A percentile compares a stretch with the other conserved stretches of the same genome.
These are phyloP conservation scores for Cataglyphis cursor DNA, from an alignment of 2,888 invertebrate species.

Conservation along the genomic window DNA sequence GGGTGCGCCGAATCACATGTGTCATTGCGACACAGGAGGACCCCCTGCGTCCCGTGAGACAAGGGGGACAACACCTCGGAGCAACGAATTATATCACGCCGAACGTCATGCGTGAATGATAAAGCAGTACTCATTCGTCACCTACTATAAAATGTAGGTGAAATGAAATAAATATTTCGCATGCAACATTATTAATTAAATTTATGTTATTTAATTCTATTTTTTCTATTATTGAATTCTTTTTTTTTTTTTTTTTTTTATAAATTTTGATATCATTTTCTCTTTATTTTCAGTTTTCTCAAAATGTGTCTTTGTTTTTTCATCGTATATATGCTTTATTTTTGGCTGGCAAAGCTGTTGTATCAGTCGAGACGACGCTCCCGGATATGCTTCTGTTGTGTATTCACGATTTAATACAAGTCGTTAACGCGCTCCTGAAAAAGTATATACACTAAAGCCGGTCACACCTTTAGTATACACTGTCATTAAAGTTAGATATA, in stretches of 20 bases:
- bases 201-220: background rate
- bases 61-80: background rate
- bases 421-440: slow-evolving; percentile 38
- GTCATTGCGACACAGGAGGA: slow-evolving; percentile 40
- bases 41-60: slow-evolving; percentile 28
- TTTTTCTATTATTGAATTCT: background rate
- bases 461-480: slow-evolving; percentile 46
- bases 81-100: slow-evolving; percentile 5
- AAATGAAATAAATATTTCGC: background rate
- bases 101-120: background rate
- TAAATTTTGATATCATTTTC: background rate
- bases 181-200: background rate
- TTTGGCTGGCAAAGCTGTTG: background rate
- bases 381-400: background rate
- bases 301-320: background rate
- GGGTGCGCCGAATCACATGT: slow-evolving; percentile 56
- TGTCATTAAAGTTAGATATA: slow-evolving; percentile 40
- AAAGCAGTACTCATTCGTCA: background rate
- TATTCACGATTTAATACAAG: slow-evolving; percentile 34
- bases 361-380: background rate
- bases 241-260: background rate
- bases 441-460: slow-evolving; percentile 6
- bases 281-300: background rate
- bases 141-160: background rate
- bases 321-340: background rate